phyloP scores from a whole-genome alignment of 2,113 vertebrate species.

The Periophthalmodon schlosseri region DNA sequence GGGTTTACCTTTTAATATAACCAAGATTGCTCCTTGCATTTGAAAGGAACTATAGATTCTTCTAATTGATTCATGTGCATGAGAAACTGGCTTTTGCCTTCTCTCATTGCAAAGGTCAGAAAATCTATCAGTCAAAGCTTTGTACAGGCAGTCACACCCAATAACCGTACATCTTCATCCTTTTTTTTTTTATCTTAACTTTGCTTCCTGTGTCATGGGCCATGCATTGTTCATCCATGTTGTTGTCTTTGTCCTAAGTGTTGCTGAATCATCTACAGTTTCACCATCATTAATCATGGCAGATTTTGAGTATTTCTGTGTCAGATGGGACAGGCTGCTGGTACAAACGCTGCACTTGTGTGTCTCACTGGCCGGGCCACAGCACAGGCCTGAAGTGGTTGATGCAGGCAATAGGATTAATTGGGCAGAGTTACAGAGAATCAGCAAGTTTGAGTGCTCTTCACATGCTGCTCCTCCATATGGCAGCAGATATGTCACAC shows the following conservation, averaged over 20 bases:
- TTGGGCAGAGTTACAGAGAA: conserved; percentile 94
- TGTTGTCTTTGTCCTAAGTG: conserved; percentile 75
- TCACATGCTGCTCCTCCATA: conserved; percentile 97
- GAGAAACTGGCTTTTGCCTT: conserved; percentile 70
- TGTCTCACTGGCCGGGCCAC: conserved; percentile 80
- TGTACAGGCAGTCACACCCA: conserved; percentile 46
- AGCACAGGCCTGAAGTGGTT: conserved; percentile 83
- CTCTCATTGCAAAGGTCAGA: conserved; percentile 72
- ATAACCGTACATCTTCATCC: conserved; percentile 3
- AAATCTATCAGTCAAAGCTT: conserved; percentile 64
- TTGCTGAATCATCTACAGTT: conserved; percentile 85
- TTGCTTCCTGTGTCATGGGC: neutral
- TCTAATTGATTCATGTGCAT: conserved; percentile 71
- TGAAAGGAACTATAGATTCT: conserved; percentile 51
- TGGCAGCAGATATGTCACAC: conserved; percentile 93
- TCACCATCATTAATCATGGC: conserved; percentile 90
- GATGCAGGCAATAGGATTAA: conserved; percentile 94
- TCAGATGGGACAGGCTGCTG: conserved; percentile 86
- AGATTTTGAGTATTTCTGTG: conserved; percentile 86
- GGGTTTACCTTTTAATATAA: neutral
- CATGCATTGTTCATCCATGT: neutral
- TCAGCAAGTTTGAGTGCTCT: conserved; percentile 93
- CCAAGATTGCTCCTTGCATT: neutral
- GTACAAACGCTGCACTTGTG: conserved; percentile 86
- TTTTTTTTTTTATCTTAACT: neutral